These are phyloP conservation scores for Thera obeliscata DNA, from an alignment of 2,888 invertebrate species.

Conservation along the genomic window DNA sequence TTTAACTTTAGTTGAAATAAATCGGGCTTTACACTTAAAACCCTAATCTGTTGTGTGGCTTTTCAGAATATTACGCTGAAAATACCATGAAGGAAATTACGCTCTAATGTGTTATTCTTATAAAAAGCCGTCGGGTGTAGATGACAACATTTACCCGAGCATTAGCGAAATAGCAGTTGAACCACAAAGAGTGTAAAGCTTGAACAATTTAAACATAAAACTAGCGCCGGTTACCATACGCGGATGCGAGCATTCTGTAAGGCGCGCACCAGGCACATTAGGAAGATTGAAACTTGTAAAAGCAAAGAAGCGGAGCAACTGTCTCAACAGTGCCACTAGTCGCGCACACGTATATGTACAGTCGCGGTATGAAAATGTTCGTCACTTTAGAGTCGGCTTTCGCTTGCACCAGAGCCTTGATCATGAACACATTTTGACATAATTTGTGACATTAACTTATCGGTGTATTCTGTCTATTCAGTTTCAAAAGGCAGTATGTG, in stretches of 20 bases:
- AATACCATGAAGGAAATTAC: constrained; percentile 16
- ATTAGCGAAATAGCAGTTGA: constrained; percentile 31
- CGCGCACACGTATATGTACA: constrained; percentile 41
- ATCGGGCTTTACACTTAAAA: no score
- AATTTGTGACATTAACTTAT: no score
- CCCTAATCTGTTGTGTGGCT: constrained; percentile 13
- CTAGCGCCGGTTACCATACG: constrained; percentile 57
- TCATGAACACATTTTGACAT: no score
- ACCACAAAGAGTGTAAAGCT: constrained; percentile 35
- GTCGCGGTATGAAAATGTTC: no score
- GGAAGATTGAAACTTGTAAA: constrained; percentile 81
- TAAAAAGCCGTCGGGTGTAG: constrained; percentile 24
- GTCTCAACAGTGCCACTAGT: constrained; percentile 51
- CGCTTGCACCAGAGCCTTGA: no score
- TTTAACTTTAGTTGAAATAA: no score
- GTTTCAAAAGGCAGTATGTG: no score
- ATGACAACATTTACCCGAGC: constrained; percentile 30
- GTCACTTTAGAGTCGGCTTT: no score
- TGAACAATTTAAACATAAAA: constrained; percentile 42
- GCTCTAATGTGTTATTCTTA: constrained; percentile 19
- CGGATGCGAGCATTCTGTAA: constrained; percentile 64
- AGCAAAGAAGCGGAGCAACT: constrained; percentile 67
- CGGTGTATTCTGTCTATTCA: no score
- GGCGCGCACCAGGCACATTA: constrained; percentile 74
- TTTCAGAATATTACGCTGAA: constrained; percentile 13